These are phyloP conservation scores for Nothobranchius kuhntae DNA, from an alignment of 2,113 vertebrate genomes.

Conservation along the genomic window DNA sequence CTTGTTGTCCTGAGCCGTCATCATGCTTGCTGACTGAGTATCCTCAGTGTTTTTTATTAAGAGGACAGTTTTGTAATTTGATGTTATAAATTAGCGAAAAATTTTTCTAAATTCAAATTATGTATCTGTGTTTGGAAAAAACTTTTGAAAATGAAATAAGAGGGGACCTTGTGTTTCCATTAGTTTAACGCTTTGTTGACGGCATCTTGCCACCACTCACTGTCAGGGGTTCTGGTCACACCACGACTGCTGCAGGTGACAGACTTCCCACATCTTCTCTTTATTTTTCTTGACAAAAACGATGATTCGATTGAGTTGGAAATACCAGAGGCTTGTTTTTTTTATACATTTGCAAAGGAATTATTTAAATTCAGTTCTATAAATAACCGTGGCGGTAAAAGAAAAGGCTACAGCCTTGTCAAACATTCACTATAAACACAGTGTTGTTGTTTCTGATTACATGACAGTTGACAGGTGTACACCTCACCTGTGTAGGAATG, in stretches of 20 bases:
- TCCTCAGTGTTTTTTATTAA: no score
- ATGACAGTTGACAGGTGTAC: slow-evolving; percentile 69
- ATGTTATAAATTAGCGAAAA: no score
- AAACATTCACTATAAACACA: slow-evolving; percentile 47
- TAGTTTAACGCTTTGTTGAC: slow-evolving; percentile 40
- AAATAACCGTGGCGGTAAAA: slow-evolving; percentile 57
- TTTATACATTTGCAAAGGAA: slow-evolving; percentile 26
- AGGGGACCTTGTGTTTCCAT: slow-evolving; percentile 7
- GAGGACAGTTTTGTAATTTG: no score
- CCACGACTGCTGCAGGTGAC: neutral
- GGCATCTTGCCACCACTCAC: slow-evolving; percentile 43
- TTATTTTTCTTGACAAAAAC: slow-evolving; percentile 6
- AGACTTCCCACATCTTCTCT: slow-evolving; percentile 4
- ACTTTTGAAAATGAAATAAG: no score
- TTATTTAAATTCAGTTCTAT: slow-evolving; percentile 57
- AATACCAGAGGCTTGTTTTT: slow-evolving; percentile 24
- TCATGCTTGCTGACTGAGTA: no score
- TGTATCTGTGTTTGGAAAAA: no score
- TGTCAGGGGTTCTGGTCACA: slow-evolving; percentile 37
- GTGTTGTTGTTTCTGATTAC: slow-evolving; percentile 65
- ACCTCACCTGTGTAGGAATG: slow-evolving; percentile 65
- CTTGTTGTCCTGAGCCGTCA: no score
- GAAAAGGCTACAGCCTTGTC: slow-evolving; percentile 71
- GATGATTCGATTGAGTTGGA: slow-evolving; percentile 50
- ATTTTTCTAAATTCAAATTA: no score